phyloP scores from a whole-genome alignment of 2,797 vertebrate species.

The Margarornis squamiger region DNA sequence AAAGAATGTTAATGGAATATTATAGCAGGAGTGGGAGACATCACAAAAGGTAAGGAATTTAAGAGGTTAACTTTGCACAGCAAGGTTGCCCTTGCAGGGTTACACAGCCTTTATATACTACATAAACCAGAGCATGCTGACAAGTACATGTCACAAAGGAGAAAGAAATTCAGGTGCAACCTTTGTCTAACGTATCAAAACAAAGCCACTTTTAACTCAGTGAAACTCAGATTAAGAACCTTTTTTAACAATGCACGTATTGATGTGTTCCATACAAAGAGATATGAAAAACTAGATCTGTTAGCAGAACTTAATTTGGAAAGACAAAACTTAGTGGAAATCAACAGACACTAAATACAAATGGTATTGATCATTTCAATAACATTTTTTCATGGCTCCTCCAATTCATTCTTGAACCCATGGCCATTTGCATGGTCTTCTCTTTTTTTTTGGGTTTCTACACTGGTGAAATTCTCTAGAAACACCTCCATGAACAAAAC shows the following conservation, averaged over 20 bases:
- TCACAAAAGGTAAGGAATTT: background rate
- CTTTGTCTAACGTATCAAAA: background rate
- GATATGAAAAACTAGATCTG: background rate
- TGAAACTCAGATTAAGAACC: background rate
- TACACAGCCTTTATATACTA: background rate
- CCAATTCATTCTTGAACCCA: background rate
- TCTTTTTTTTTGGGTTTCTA: background rate
- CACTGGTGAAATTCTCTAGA: background rate
- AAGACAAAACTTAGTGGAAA: background rate
- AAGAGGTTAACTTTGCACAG: background rate
- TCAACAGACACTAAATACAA: background rate
- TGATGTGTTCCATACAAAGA: background rate
- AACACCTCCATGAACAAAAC: background rate
- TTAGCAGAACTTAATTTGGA: background rate
- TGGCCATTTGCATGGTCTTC: background rate
- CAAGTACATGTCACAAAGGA: background rate
- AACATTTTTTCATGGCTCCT: background rate
- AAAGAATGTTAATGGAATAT: background rate
- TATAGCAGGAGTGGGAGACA: background rate
- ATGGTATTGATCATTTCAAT: background rate
- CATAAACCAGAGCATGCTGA: background rate
- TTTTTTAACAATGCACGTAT: background rate
- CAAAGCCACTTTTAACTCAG: background rate
- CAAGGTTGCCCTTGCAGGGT: background rate
- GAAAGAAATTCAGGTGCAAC: background rate